Evolutionary conservation across 2,797 vertebrate species (phyloP).

Genomic region (Sebastes nivosus): DNA sequence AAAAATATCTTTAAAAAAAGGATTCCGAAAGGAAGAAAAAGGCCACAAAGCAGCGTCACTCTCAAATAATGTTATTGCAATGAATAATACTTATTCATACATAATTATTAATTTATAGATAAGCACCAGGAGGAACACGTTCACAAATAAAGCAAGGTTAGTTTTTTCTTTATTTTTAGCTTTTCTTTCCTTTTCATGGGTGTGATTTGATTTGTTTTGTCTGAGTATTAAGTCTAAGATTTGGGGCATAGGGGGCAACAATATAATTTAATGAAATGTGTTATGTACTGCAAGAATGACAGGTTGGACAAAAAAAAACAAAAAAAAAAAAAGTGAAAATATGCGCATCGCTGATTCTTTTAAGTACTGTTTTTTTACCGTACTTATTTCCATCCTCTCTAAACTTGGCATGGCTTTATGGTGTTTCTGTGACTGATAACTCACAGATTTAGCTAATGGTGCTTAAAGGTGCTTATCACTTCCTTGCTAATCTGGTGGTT

Average conservation of each 20-base stretch:
- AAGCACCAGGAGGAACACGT: not conserved
- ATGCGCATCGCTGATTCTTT: not conserved
- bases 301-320: not conserved
- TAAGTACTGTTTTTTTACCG: not conserved
- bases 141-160: not conserved
- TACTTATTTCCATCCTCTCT: not conserved
- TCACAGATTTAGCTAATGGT: constrained; percentile 58
- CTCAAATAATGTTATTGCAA: not conserved
- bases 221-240: not conserved
- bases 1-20: not conserved
- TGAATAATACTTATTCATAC: not conserved
- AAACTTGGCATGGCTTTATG: not conserved
- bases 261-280: not conserved
- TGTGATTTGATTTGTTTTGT: not conserved
- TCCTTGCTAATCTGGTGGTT: constrained; percentile 63
- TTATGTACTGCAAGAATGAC: not conserved
- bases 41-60: not conserved
- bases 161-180: not conserved
- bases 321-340: not conserved
- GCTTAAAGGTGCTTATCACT: constrained; percentile 68
- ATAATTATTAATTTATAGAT: not conserved
- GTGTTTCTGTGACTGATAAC: constrained; percentile 49
- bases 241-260: not conserved
- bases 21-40: not conserved
- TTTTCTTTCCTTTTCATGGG: not conserved